Base-by-base conservation (phyloP, 2,113 vertebrate genomes). In the Cinclus mexicanus region DNA sequence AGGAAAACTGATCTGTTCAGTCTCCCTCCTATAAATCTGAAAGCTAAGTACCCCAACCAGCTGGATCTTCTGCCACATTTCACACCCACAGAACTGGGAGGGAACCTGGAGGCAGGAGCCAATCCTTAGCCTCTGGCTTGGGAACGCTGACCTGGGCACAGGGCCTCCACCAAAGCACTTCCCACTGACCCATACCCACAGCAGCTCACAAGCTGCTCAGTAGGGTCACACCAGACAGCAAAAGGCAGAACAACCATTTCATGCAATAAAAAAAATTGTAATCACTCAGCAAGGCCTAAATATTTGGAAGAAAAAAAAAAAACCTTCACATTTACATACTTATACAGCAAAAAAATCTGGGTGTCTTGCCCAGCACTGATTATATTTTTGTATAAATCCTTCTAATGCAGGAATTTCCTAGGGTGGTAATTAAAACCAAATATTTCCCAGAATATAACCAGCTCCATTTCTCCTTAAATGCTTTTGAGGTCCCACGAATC, bases 31-130 rank as follows among this genome's bases (percentile, higher is more conserved):
- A 5, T 8, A 5, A 42, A 64, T 9, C 3, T 22, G 63, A 85
- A 49, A 29, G 28, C n/a, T 76, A 33, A 31, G 23, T 83, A 42
- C 31, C 52, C 14, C 33, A 29, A 19, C 55, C 37, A 2, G 37
- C n/a, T 50, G 33, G 46, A 35, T 14, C 6, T 2, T 0, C 79
- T 14, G n/a, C 49, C 72, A 31, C 37, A 7, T 26, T 23, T 4
- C 47, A n/a, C 47, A 17, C 14, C 55, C 42, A 11, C n/a, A 24
- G 5, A 28, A 37, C 42, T 0, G 33, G 2, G 60, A 86, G 72
- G 46, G 37, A 90, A 8, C 10, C 10, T 14, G 15, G 1, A 23
- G 1, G 18, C 0, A 0, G 1, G 15, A 3, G 28, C 0, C 0
- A 55, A n/a, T 52, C 69, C 26, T 9, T 0, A 25, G 23, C 0